Percentiles rank a stretch among this genome's conserved stretches.
These are phyloP conservation scores for Spilosoma lubricipeda DNA, from an alignment of 2,888 invertebrate genomes.

Conservation along the genomic window DNA sequence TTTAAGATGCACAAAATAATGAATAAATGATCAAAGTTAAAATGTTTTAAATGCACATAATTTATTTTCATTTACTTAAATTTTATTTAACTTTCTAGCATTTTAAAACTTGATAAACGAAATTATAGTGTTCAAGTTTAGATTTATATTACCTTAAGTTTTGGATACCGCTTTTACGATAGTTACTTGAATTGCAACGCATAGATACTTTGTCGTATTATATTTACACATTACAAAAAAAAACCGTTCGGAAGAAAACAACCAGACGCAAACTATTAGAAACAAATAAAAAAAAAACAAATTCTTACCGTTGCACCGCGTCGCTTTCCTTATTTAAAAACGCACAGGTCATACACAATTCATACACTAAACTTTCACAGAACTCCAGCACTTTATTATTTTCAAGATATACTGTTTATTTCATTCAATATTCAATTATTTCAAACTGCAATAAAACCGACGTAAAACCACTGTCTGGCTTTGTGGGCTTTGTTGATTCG, in stretches of 20 bases:
- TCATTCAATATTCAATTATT: slow-evolving; percentile 37
- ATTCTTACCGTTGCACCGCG: slow-evolving; percentile 35
- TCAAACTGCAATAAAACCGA: slow-evolving; percentile 23
- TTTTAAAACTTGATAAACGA: neutral
- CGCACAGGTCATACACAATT: slow-evolving; percentile 17
- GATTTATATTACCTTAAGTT: neutral
- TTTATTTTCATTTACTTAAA: neutral
- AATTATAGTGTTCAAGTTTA: neutral
- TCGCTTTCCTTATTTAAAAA: slow-evolving; percentile 11
- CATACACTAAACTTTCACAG: slow-evolving; percentile 20
- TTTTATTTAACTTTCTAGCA: neutral
- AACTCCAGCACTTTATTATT: slow-evolving; percentile 26
- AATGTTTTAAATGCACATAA: neutral
- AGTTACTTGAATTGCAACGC: neutral
- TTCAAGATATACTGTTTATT: slow-evolving; percentile 22
- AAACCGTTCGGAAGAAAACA: neutral
- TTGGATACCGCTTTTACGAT: neutral
- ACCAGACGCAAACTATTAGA: slow-evolving; percentile 2
- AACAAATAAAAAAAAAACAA: slow-evolving; percentile 42
- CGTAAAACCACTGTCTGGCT: neutral
- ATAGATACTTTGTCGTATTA: neutral
- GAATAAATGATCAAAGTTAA: neutral
- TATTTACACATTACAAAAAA: neutral
- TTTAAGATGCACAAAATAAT: neutral
- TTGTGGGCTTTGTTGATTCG: slow-evolving; percentile 42